Percentiles rank a stretch among this genome's conserved stretches.
Conservation (phyloP, 2,113 vertebrate genomes). For the Gymnogyps californianus region DNA sequence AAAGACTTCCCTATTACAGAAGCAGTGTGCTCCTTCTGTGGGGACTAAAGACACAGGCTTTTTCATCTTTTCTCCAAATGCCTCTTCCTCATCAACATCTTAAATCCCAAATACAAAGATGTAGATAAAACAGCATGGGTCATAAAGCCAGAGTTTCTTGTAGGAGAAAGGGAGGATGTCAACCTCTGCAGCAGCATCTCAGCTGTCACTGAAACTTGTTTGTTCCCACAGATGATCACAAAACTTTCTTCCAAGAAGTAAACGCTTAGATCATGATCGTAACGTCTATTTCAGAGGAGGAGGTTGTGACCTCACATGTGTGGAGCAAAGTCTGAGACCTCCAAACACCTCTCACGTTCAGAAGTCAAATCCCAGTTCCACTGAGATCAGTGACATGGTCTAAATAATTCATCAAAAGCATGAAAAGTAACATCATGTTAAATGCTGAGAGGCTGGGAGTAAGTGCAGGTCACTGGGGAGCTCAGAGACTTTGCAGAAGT, state of each 20-base stretch:
- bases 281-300: background rate
- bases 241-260: background rate
- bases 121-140: background rate
- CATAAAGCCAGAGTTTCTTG: background rate
- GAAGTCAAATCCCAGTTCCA: background rate
- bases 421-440: background rate
- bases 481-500: background rate
- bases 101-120: background rate
- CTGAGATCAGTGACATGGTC: background rate
- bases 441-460: background rate
- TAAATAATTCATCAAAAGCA: background rate
- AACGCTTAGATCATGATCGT: background rate
- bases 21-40: background rate
- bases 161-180: background rate
- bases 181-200: background rate
- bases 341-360: background rate
- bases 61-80: background rate
- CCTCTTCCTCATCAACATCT: background rate
- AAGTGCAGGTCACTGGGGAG: background rate
- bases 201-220: background rate
- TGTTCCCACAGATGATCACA: background rate
- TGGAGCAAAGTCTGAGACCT: background rate
- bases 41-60: background rate
- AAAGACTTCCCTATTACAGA: background rate
- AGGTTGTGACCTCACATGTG: background rate